Conservation (phyloP, 2,113 vertebrate genomes). For the Corythaeola cristata region DNA sequence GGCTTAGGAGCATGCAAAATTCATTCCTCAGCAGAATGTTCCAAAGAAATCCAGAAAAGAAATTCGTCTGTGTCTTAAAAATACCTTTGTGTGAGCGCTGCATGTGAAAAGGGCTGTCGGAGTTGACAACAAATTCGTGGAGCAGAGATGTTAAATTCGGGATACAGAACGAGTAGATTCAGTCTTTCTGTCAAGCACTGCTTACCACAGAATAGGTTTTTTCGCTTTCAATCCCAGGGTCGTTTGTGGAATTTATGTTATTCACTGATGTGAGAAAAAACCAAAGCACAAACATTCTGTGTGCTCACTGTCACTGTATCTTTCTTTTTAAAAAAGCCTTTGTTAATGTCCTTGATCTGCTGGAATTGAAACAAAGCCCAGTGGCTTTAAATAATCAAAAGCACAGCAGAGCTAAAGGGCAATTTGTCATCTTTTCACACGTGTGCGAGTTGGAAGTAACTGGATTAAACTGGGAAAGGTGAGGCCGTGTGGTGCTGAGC, state of each 20-base stretch:
- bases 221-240: neutral
- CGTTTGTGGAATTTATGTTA: neutral
- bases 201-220: neutral
- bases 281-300: too few species aligned
- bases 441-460: neutral
- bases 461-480: too few species aligned
- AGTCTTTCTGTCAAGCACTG: neutral
- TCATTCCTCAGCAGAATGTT: neutral
- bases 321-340: neutral
- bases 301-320: neutral
- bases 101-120: neutral
- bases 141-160: neutral
- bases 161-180: neutral
- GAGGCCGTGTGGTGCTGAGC: neutral
- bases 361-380: neutral
- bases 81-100: neutral
- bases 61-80: neutral
- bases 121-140: neutral
- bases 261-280: neutral
- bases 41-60: constrained; percentile 49
- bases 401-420: neutral
- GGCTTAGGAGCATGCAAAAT: neutral
- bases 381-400: neutral
- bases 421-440: neutral
- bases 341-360: neutral